A percentile compares a stretch with the other conserved stretches of the same genome.
Conservation (phyloP, 2,797 vertebrate genomes). For the Liasis olivaceus region DNA sequence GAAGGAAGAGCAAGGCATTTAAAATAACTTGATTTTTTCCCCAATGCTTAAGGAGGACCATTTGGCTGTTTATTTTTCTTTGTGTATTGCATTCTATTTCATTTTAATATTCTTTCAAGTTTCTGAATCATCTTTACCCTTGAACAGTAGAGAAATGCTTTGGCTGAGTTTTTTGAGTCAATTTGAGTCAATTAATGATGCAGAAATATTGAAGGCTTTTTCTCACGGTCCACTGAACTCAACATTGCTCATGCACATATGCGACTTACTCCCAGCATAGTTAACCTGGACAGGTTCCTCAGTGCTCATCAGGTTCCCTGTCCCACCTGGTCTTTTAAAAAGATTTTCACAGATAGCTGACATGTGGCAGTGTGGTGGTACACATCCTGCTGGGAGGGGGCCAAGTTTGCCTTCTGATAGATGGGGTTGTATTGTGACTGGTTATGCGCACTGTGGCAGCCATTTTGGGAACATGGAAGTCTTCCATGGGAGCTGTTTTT, state of each 20-base stretch:
- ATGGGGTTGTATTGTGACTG: not conserved
- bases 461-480: not conserved
- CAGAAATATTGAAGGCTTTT: not conserved
- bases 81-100: not conserved
- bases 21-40: not conserved
- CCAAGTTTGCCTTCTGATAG: not conserved
- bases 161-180: not conserved
- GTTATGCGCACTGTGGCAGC: not conserved
- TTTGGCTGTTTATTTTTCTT: not conserved
- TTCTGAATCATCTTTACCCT: not conserved
- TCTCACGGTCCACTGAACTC: not conserved
- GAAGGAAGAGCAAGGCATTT: not conserved
- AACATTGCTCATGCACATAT: not conserved
- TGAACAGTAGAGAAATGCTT: no score
- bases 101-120: not conserved
- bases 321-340: not conserved
- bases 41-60: not conserved
- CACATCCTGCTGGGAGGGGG: not conserved
- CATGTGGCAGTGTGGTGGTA: not conserved
- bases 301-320: not conserved
- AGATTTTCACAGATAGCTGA: not conserved
- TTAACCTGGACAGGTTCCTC: not conserved
- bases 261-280: not conserved
- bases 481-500: not conserved
- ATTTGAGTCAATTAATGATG: not conserved